Evolutionary conservation across 2,888 invertebrate species (phyloP).

Genomic region (Drepanosiphum platanoidis): DNA sequence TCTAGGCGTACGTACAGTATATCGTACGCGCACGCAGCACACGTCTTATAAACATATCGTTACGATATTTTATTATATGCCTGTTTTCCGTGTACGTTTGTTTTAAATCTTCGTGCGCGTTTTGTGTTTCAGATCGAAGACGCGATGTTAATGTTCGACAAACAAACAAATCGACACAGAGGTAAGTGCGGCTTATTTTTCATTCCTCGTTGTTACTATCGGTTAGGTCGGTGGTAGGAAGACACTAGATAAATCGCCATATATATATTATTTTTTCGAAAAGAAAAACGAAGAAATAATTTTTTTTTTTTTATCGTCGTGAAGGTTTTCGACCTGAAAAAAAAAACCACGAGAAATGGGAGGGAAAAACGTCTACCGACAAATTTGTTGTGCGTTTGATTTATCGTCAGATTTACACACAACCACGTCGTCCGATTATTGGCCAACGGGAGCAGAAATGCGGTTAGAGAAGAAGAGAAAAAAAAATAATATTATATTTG

Average conservation of each 20-base stretch:
- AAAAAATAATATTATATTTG: conserved; percentile 51
- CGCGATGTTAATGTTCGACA: conserved; percentile 99
- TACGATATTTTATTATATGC: background rate
- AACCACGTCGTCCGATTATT: conserved; percentile 49
- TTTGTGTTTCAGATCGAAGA: conserved; percentile 93
- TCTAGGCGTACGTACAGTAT: background rate
- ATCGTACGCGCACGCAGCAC: background rate
- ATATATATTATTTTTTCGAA: conserved; percentile 17
- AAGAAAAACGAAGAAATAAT: conserved; percentile 31
- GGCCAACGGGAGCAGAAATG: conserved; percentile 33
- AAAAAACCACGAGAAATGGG: conserved; percentile 19
- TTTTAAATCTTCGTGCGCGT: conserved; percentile 64
- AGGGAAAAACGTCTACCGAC: conserved; percentile 37
- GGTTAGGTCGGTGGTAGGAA: background rate
- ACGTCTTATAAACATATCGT: background rate
- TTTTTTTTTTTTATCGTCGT: conserved; percentile 11
- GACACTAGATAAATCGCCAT: conserved; percentile 22
- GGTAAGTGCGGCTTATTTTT: conserved; percentile 70
- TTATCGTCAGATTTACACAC: conserved; percentile 59
- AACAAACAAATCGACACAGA: conserved; percentile 99
- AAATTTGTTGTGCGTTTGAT: conserved; percentile 60
- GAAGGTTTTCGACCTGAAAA: background rate
- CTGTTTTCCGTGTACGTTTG: background rate
- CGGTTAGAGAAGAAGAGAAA: background rate
- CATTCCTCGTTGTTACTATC: background rate